Percentiles rank a stretch among this genome's conserved stretches.
phyloP scores from a whole-genome alignment of 23 tunicate species.

The Aplidium turbinatum region DNA sequence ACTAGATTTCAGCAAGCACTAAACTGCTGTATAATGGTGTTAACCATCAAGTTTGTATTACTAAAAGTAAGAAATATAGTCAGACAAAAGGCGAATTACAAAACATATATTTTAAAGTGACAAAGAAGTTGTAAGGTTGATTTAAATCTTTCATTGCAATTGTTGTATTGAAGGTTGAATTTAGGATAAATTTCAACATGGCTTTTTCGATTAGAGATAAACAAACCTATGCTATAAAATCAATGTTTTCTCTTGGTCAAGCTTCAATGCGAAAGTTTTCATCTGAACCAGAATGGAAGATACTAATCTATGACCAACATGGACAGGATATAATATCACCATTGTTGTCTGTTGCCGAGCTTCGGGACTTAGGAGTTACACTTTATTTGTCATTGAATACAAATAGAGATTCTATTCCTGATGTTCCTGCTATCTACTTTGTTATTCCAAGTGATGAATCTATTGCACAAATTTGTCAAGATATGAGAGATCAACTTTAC shows the following conservation, averaged over 20 bases:
- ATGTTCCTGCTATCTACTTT: conserved; percentile 94
- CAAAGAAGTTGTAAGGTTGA: no score
- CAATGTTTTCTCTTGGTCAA: conserved; percentile 78
- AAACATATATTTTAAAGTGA: no score
- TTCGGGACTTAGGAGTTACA: conserved; percentile 89
- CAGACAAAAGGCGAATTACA: no score
- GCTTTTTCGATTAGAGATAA: conserved; percentile 65
- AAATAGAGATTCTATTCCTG: conserved; percentile 80
- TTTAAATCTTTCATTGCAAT: neutral
- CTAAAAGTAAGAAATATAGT: no score
- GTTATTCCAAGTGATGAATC: conserved; percentile 86
- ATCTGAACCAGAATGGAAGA: conserved; percentile 96
- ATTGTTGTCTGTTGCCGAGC: conserved; percentile 85
- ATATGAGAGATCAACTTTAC: conserved; percentile 81
- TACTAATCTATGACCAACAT: conserved; percentile 86
- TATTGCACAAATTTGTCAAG: conserved; percentile 77
- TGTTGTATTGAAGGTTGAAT: neutral
- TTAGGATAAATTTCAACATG: conserved; percentile 18
- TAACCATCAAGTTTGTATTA: no score
- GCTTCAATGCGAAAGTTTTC: conserved; percentile 40
- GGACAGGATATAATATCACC: conserved; percentile 98
- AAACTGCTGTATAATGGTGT: no score
- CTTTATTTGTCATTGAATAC: conserved; percentile 68
- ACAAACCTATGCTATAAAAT: conserved; percentile 65
- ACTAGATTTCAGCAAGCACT: no score